Evolutionary conservation across 2,888 invertebrate species (phyloP), one percentile per base, ranked within the genome.

Genomic region (Dynastes tityus): DNA sequence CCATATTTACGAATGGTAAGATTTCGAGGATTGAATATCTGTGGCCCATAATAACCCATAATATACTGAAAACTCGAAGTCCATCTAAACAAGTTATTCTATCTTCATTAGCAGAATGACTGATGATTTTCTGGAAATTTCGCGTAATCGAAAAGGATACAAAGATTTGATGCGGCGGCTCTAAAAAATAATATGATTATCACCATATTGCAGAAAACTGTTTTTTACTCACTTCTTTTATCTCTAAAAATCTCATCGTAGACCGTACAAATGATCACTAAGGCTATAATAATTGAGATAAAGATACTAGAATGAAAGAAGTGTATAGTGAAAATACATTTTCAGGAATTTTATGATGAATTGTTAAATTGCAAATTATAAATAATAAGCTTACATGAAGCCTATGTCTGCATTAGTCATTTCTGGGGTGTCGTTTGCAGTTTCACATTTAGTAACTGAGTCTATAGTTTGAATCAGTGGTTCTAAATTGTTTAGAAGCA

Each of bases 41-140:
- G 49, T 83, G 83, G 2, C 81, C 82, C 1, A 82, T 58, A 27
- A 83, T 76, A 37, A 83, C 78, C 83, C 83, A 83, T 63, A 81
- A 79, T 58, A 82, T 82, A 77, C 82, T 82, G 29, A 82, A 75
- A 11, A 78, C 80, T 75, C 82, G 70, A 27, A 83, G 71, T 11
- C 83, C 83, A 58, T 82, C 80, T 9, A 83, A 63, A 64, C 83
- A 83, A 29, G 80, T 32, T 16, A 83, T 78, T 55, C 81, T 78
- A 37, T 77, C 78, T 6, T 80, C 64, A 77, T 71, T 73, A 9
- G 45, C 70, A 11, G 76, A 70, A n/a, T 75, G 22, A 16, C 13
- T 45, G 29, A 74, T 55, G 22, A 83, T 58, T 65, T 80, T 80
- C 55, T 61, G 80, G 6, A 78, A 70, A 65, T 83, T 82, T 55